Evolutionary conservation across 2,113 vertebrate species (phyloP), one percentile per base, ranked within the genome.

Genomic region (Morone saxatilis): DNA sequence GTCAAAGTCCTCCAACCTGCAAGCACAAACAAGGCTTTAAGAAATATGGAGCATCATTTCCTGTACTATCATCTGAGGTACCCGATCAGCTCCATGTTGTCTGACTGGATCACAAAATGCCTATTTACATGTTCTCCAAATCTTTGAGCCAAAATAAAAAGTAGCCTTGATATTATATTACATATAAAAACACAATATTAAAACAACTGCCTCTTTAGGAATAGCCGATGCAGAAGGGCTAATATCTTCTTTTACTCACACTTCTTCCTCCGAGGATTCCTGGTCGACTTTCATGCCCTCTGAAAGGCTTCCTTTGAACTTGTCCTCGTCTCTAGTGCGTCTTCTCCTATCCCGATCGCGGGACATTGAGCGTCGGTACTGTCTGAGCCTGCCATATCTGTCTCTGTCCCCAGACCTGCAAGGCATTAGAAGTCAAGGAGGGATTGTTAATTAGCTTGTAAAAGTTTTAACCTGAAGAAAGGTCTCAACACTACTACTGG

Each of bases 261-360:
- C 95, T 91, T 99, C 98, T 86, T 97, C 98, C 57, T 94, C 97
- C 4, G 98, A 99, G 66, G 97, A 98, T 43, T 99, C 98, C 81
- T 98, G 96, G 85, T 98, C 98, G 1, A 89, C 95, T 88, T 99
- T 99, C 98, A 99, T 99, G 73, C 98, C 98, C 93, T 99, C 98
- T 14, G 98, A 99, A 56, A 99, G 96, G 78, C 98, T 99, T 65
- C 98, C 98, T 93, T 99, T 99, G 92, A 98, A 99, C 93, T 98
- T 99, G 91, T 99, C 98, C 94, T 99, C 98, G 68, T 99, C 98
- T 93, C 97, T 96, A 94, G 95, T 97, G 80, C 96, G 96, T 71
- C 97, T 94, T 10, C 96, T 95, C 62, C 96, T 96, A 53, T 96
- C 47, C 0, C 94, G 76, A 22, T 96, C 96, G 1, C 97, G 96